A percentile compares a stretch with the other conserved stretches of the same genome.
Evolutionary conservation across 2,888 invertebrate species (phyloP).

Genomic region (Drosophila vallismaia): DNA sequence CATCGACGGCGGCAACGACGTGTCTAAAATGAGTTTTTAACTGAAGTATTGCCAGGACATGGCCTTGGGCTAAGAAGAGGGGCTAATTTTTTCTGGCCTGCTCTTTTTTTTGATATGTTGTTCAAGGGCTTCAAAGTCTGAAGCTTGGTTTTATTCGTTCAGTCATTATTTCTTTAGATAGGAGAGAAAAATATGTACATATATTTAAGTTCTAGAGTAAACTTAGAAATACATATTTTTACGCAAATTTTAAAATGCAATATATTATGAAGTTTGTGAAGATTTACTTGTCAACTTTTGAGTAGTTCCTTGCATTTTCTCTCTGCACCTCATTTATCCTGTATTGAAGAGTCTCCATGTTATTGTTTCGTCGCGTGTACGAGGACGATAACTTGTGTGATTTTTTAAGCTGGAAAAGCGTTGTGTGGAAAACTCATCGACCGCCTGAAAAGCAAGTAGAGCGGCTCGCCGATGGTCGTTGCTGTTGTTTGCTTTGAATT

Average conservation of each 20-base stretch:
- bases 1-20: constrained; percentile 26
- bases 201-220: neutral
- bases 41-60: constrained; percentile 44
- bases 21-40: constrained; percentile 59
- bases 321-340: neutral
- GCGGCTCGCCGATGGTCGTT: constrained; percentile 47
- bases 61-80: constrained; percentile 43
- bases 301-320: neutral
- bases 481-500: constrained; percentile 66
- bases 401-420: constrained; percentile 53
- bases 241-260: too few relatives aligned
- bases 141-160: neutral
- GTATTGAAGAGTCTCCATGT: constrained; percentile 40
- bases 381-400: constrained; percentile 52
- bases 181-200: constrained; percentile 1
- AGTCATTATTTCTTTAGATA: constrained; percentile 38
- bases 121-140: neutral
- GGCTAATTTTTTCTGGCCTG: constrained; percentile 58
- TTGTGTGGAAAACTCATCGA: constrained; percentile 23
- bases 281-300: too few relatives aligned
- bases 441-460: constrained; percentile 14
- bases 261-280: too few relatives aligned
- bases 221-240: too few relatives aligned
- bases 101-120: constrained; percentile 22
- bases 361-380: constrained; percentile 49